Base-by-base conservation (phyloP, 2,113 vertebrate genomes). In the Odobenus rosmarus region DNA sequence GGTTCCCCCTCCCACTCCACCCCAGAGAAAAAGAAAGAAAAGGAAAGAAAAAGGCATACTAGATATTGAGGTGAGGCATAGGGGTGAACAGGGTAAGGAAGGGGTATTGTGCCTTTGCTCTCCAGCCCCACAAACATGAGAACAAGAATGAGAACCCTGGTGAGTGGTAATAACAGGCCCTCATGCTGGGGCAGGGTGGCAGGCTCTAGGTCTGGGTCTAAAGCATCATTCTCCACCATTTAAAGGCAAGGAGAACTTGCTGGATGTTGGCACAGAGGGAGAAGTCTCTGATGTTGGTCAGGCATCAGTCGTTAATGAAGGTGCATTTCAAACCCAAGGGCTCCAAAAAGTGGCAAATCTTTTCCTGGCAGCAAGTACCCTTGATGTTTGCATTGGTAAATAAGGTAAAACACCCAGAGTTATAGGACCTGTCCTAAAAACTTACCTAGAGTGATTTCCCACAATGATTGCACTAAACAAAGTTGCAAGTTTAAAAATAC, bases 281-380 rank as follows among this genome's bases (percentile, higher is more conserved):
- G 94, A 99, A 98, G 96, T 99, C 99, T 1, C 99, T 99, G 8
- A 98, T 55, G 1, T 96, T 85, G 8, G 98, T 97, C 98, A 99
- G 98, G 98, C 99, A 99, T 21, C 98, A 4, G 93, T 99, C 98
- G 7, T 99, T 98, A 1, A 99, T 98, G 97, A 99, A 99, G 3
- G 96, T 98, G 15, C 96, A 98, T 26, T 53, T 72, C 81, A 97
- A 83, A 42, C n/a, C 62, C 85, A 96, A 42, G 18, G 88, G 67
- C 39, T 91, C 85, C 46, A 97, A 85, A 19, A 93, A 59, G 4
- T 16, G 39, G 19, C 83, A 71, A 13, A 96, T 59, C 26, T 9
- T 88, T 74, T 96, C 87, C 8, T 96, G 86, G 67, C 77, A 93
- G 46, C 99, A 99, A 59, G 39, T 95, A 1, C 98, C 98, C 0